Evolutionary conservation across 2,888 invertebrate genomes (phyloP), one percentile per base, ranked within the genome.

Genomic region (Eupsilia transversa): DNA sequence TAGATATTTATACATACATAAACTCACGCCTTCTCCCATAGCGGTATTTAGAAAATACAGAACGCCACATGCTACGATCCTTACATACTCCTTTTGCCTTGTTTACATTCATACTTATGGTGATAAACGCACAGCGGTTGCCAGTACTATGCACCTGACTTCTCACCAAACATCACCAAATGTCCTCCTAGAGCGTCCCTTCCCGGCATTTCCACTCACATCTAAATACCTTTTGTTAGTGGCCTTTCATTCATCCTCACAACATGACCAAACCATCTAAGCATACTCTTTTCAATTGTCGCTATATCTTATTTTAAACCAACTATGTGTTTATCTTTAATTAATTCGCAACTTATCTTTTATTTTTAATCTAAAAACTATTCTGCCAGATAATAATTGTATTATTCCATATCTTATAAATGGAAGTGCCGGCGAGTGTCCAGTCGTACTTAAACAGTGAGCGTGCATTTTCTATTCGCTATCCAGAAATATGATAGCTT

Each of bases 401-500:
- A 1, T 38, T 7, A n/a, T 38, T 35, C 43, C 17, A 12, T 49
- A 52, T 12, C 9, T 9, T 41, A 30, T 65, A 63, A 68, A 67
- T 46, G 10, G 12, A 46, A 59, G 12, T 38, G 23, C 23, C n/a
- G 9, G 17, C 27, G 14, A 52, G 43, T 70, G 33, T 46, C 27
- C 35, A 75, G n/a, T 67, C 27, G 60, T 79, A 66, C 68, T 74
- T 60, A 70, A 60, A 72, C 54, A 77, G 59, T 84, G 84, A 82
- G 60, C 74, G 73, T 67, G 69, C 84, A 52, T 61, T 83, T 79
- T 77, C 72, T 64, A 76, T 80, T 75, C 60, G 27, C 43, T 46
- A 66, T 66, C 66, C 57, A 72, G 79, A 77, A 83, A 77, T 74
- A 63, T 65, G 61, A 83, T 71, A 74, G 75, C 74, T 66, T 65